A percentile compares a stretch with the other conserved stretches of the same genome.
phyloP scores from a whole-genome alignment of 2,888 invertebrate genomes.

The Coelinius sp. region DNA sequence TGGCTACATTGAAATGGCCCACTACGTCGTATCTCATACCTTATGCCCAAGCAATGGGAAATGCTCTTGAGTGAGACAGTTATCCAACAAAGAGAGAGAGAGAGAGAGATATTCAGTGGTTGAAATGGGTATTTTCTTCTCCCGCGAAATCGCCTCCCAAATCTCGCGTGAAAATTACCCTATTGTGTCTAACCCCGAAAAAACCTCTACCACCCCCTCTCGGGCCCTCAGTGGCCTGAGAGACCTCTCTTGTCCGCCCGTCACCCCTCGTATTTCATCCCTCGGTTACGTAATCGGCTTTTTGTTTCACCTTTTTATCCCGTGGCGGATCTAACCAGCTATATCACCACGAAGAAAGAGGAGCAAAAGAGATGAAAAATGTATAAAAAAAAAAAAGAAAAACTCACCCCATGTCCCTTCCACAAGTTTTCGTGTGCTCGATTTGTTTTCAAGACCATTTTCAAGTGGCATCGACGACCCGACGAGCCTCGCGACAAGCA shows the following conservation, averaged over 20 bases:
- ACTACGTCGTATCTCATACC: slow-evolving; percentile 64
- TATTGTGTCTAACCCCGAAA: slow-evolving; percentile 62
- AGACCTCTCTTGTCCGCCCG: slow-evolving; percentile 33
- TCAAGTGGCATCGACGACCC: slow-evolving; percentile 6
- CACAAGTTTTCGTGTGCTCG: slow-evolving; percentile 27
- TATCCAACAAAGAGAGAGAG: slow-evolving; percentile 22
- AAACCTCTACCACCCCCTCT: slow-evolving; percentile 40
- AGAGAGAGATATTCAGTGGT: slow-evolving; percentile 5
- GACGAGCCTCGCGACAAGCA: background rate
- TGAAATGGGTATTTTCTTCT: slow-evolving; percentile 49
- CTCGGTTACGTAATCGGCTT: slow-evolving; percentile 70
- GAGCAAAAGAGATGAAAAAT: slow-evolving; percentile 22
- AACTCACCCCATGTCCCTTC: slow-evolving; percentile 2
- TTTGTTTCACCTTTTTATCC: slow-evolving; percentile 69
- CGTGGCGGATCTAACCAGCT: slow-evolving; percentile 28
- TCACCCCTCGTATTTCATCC: slow-evolving; percentile 65
- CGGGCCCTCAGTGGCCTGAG: slow-evolving; percentile 21
- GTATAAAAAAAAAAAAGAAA: too few species aligned
- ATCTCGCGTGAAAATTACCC: slow-evolving; percentile 72
- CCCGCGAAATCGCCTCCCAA: slow-evolving; percentile 68
- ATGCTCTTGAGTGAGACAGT: slow-evolving; percentile 26
- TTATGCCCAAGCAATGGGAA: slow-evolving; percentile 36
- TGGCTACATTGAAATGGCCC: slow-evolving; percentile 69
- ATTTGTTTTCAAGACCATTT: slow-evolving; percentile 36
- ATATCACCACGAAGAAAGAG: slow-evolving; percentile 43